Conservation (phyloP, 2,888 invertebrate species). For the Lithosia quadra region DNA sequence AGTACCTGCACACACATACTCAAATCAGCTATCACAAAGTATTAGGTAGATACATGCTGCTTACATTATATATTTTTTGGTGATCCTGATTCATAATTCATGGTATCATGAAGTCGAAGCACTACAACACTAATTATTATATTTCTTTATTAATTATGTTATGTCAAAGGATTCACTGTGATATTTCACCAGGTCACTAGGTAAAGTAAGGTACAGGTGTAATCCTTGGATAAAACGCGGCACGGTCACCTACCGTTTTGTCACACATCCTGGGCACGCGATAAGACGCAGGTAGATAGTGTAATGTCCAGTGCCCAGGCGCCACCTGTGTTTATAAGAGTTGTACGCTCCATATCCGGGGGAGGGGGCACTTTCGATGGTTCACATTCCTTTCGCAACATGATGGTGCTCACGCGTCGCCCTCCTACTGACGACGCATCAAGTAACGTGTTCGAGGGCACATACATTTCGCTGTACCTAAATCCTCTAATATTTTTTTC, state of each 20-base stretch:
- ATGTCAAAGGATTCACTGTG: constrained; percentile 33
- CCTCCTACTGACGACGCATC: constrained; percentile 61
- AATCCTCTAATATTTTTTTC: constrained; percentile 25
- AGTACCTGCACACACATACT: constrained; percentile 79
- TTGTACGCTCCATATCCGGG: constrained; percentile 80
- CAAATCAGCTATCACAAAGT: constrained; percentile 32
- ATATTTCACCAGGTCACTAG: constrained; percentile 66
- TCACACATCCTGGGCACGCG: constrained; percentile 79
- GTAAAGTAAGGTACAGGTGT: constrained; percentile 45
- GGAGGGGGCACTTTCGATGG: constrained; percentile 86
- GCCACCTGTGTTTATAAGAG: constrained; percentile 85
- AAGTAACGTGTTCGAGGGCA: constrained; percentile 59
- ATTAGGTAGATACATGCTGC: not conserved
- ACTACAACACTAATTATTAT: constrained; percentile 43
- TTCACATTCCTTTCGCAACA: constrained; percentile 80
- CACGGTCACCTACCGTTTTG: constrained; percentile 79
- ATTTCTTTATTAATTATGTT: constrained; percentile 13
- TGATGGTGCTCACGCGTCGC: constrained; percentile 77
- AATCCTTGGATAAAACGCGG: constrained; percentile 30
- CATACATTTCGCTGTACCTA: constrained; percentile 38
- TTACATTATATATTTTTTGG: constrained; percentile 20
- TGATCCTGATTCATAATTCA: not conserved
- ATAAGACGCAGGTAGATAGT: constrained; percentile 73
- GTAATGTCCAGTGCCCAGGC: constrained; percentile 81
- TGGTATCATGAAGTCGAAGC: constrained; percentile 24